phyloP scores from a whole-genome alignment of 2,888 invertebrate species.

The Drosophila ezoana region DNA sequence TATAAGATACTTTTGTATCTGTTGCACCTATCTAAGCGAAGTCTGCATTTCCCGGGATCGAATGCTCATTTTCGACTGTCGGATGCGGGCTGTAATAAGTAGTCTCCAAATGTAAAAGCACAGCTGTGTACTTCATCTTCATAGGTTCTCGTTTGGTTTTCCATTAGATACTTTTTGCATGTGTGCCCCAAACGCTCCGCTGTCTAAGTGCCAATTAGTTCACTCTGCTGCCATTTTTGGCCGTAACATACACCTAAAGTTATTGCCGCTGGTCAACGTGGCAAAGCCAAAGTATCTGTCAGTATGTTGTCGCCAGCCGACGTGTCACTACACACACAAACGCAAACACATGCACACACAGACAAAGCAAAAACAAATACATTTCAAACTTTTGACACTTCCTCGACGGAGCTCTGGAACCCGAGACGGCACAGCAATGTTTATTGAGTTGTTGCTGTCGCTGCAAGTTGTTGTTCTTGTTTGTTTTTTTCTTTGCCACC shows the following conservation, averaged over 20 bases:
- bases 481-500: conserved; percentile 57
- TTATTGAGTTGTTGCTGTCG: conserved; percentile 78
- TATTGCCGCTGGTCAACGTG: conserved; percentile 49
- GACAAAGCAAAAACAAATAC: conserved; percentile 46
- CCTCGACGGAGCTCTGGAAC: conserved; percentile 48
- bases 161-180: conserved; percentile 46
- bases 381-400: conserved; percentile 76
- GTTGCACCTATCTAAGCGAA: too few relatives aligned
- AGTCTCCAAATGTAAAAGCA: conserved; percentile 2
- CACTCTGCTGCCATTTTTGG: conserved; percentile 66
- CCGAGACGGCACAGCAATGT: conserved; percentile 56
- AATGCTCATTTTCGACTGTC: not conserved
- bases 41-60: not conserved
- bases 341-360: conserved; percentile 14
- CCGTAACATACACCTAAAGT: conserved; percentile 57
- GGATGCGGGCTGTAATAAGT: conserved; percentile 1
- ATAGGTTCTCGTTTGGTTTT: conserved; percentile 31
- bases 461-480: conserved; percentile 25
- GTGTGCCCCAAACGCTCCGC: not conserved
- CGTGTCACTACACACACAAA: conserved; percentile 18
- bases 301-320: conserved; percentile 17
- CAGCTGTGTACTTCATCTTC: conserved; percentile 29
- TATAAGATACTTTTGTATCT: not conserved
- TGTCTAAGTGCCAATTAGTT: conserved; percentile 73
- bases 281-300: conserved; percentile 40